Percentiles rank a stretch among this genome's conserved stretches.
Evolutionary conservation across 1,140 invertebrate species (phyloP).

Genomic region (Samia ricini): DNA sequence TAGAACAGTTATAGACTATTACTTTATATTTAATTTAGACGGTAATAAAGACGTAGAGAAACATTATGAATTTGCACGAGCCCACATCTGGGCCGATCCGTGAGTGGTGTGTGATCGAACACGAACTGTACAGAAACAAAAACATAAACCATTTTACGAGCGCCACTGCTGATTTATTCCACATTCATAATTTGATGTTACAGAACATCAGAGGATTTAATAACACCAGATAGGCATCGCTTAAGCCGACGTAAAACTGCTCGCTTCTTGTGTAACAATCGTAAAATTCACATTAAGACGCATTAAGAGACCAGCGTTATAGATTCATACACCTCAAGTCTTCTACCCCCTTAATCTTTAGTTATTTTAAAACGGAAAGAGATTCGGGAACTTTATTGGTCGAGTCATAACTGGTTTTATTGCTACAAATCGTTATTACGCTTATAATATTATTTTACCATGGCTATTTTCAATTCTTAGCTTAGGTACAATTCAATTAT

Average conservation of each 20-base stretch:
- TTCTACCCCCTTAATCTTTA: conserved; percentile 68
- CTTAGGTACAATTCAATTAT: conserved; percentile 45
- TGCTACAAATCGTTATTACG: conserved; percentile 65
- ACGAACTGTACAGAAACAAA: conserved; percentile 57
- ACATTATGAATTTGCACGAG: conserved; percentile 54
- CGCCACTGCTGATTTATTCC: conserved; percentile 70
- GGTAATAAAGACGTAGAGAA: conserved; percentile 42
- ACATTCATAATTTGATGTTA: conserved; percentile 74
- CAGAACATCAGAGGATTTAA: conserved; percentile 70
- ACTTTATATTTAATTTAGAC: conserved; percentile 32
- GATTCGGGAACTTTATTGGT: conserved; percentile 63
- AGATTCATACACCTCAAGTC: conserved; percentile 46
- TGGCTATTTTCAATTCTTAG: conserved; percentile 44
- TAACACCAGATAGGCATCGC: conserved; percentile 69
- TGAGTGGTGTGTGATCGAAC: conserved; percentile 57
- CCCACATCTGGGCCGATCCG: conserved; percentile 61
- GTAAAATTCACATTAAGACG: conserved; percentile 75
- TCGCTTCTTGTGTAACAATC: conserved; percentile 69
- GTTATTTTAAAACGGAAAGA: conserved; percentile 70
- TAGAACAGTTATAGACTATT: conserved; percentile 19
- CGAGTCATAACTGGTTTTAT: conserved; percentile 68
- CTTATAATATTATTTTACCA: conserved; percentile 57
- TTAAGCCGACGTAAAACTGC: conserved; percentile 66
- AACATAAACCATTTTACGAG: conserved; percentile 73
- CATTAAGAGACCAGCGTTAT: conserved; percentile 61